phyloP scores from a whole-genome alignment of 92 coral and sea anemone genomes.

The Parazoanthus atlanticus region DNA sequence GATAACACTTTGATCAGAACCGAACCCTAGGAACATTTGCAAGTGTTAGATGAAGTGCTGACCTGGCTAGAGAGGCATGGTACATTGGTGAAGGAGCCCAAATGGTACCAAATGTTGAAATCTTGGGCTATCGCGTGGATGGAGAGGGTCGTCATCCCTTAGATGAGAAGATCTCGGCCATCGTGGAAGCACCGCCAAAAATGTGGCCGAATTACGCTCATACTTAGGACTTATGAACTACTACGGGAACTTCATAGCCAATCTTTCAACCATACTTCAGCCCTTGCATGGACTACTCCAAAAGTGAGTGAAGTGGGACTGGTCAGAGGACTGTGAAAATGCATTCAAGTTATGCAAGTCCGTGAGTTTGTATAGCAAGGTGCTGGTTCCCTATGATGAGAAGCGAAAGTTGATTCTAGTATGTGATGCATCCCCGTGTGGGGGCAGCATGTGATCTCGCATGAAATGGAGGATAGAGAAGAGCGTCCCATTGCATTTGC shows the following conservation, averaged over 20 bases:
- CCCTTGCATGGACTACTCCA: conserved; percentile 53
- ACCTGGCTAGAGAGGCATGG: conserved; percentile 31
- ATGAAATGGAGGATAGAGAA: conserved; percentile 45
- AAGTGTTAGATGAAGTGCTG: conserved; percentile 21
- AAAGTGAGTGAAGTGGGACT: conserved; percentile 53
- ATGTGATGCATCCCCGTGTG: conserved; percentile 60
- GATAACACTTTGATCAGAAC: conserved; percentile 27
- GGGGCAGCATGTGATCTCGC: conserved; percentile 63
- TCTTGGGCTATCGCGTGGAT: conserved; percentile 45
- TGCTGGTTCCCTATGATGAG: conserved; percentile 60
- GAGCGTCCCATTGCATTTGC: conserved; percentile 61
- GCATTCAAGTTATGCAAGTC: conserved; percentile 55
- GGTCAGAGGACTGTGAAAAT: conserved; percentile 50
- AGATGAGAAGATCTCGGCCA: conserved; percentile 52
- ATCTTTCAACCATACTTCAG: conserved; percentile 52
- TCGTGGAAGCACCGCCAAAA: conserved; percentile 51
- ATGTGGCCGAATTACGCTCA: conserved; percentile 60
- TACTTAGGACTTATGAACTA: conserved; percentile 59
- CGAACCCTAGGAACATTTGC: conserved; percentile 5
- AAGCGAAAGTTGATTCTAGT: conserved; percentile 50
- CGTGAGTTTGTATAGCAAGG: conserved; percentile 42
- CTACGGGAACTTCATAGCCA: conserved; percentile 53
- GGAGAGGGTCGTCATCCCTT: conserved; percentile 53
- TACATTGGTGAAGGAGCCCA: conserved; percentile 38
- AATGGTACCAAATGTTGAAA: conserved; percentile 61